Evolutionary conservation across 2,797 vertebrate genomes (phyloP).

Genomic region (Oreochromis grahami): DNA sequence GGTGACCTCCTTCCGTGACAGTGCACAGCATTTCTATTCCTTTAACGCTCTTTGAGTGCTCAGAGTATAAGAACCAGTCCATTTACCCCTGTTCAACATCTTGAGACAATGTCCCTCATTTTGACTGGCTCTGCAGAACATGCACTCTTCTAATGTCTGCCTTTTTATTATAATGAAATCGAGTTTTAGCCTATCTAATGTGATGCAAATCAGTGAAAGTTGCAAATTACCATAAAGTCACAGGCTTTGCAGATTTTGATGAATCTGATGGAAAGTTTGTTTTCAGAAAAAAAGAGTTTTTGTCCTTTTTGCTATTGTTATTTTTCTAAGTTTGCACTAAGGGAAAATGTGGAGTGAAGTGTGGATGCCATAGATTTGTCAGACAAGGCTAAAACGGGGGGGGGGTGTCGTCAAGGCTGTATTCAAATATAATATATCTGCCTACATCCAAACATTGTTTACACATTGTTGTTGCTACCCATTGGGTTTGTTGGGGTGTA

Average conservation of each 20-base stretch:
- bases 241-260: neutral
- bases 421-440: neutral
- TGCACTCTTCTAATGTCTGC: neutral
- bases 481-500: neutral
- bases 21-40: neutral
- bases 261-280: neutral
- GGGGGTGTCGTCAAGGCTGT: neutral
- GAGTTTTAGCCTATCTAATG: neutral
- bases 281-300: neutral
- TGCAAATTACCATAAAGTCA: neutral
- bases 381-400: no score
- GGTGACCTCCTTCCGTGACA: neutral
- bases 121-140: neutral
- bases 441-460: neutral
- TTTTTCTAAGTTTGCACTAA: neutral
- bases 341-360: neutral
- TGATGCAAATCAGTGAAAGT: neutral
- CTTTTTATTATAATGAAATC: neutral
- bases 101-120: neutral
- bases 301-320: neutral
- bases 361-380: neutral
- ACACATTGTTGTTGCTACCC: neutral
- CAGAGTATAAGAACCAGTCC: neutral
- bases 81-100: neutral
- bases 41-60: neutral